Conservation (phyloP, 2,113 vertebrate genomes). For the Mirounga angustirostris region DNA sequence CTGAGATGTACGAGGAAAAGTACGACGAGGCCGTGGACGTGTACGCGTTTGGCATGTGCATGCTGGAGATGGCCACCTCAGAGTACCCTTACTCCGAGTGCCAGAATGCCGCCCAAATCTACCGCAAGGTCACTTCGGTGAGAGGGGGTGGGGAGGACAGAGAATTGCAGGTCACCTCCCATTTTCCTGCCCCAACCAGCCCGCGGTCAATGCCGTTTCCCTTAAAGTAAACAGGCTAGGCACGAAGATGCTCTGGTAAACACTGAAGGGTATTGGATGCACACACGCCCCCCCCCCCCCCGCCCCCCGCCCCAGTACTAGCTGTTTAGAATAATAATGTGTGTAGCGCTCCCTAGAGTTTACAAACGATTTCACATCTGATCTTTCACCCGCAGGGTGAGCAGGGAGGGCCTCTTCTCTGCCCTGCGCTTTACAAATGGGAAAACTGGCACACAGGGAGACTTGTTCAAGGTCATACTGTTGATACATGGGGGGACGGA, state of each 20-base stretch:
- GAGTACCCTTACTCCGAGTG: conserved; percentile 99
- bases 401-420: not conserved
- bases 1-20: conserved; percentile 99
- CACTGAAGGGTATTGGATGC: not conserved
- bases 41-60: conserved; percentile 99
- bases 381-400: not conserved
- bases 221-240: not conserved
- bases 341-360: not conserved
- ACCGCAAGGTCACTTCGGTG: conserved; percentile 99
- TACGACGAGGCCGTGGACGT: conserved; percentile 98
- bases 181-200: not conserved
- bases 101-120: conserved; percentile 99
- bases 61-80: conserved; percentile 98
- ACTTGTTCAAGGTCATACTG: conserved; percentile 30
- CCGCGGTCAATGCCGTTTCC: not conserved
- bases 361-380: not conserved
- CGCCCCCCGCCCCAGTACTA: too few relatives aligned
- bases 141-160: conserved; percentile 65
- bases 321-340: not conserved
- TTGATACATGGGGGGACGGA: not conserved
- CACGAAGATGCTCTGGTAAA: not conserved
- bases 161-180: conserved; percentile 32
- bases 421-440: not conserved
- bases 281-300: not conserved
- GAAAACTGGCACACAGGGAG: not conserved